Percentiles rank a stretch among this genome's conserved stretches.
Conservation (phyloP, 2,888 invertebrate species). For the Ditylenchus weischeri region DNA sequence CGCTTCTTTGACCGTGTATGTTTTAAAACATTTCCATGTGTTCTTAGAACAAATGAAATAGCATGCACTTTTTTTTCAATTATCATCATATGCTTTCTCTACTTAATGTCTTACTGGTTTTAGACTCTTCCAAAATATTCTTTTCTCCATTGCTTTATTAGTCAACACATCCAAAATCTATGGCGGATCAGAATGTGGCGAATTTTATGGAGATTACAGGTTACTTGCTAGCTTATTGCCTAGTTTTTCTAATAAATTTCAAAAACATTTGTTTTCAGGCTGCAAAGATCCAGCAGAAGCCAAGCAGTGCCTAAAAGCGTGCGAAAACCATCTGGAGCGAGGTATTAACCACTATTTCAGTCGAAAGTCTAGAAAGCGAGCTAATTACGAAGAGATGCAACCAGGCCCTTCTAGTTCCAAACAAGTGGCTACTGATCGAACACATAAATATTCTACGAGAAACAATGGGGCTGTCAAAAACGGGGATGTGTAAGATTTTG, state of each 20-base stretch:
- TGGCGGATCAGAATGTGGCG: too few species aligned
- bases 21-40: too few species aligned
- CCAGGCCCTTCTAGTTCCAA: not conserved
- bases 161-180: too few species aligned
- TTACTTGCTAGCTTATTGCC: too few species aligned
- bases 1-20: too few species aligned
- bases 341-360: slow-evolving; percentile 16
- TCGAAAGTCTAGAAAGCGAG: not conserved
- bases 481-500: not conserved
- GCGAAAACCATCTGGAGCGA: slow-evolving; percentile 10
- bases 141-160: too few species aligned
- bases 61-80: too few species aligned
- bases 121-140: too few species aligned
- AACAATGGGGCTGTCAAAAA: not conserved
- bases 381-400: not conserved
- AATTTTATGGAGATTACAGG: too few species aligned
- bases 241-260: not conserved
- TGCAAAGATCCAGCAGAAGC: slow-evolving; percentile 9
- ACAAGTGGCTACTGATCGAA: not conserved
- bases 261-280: not conserved
- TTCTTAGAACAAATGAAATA: too few species aligned
- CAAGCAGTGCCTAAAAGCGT: not conserved
- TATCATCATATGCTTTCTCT: too few species aligned
- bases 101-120: too few species aligned
- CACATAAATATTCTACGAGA: not conserved